These are phyloP conservation scores for Sprattus sprattus DNA, from an alignment of 2,113 vertebrate genomes.

Conservation along the genomic window DNA sequence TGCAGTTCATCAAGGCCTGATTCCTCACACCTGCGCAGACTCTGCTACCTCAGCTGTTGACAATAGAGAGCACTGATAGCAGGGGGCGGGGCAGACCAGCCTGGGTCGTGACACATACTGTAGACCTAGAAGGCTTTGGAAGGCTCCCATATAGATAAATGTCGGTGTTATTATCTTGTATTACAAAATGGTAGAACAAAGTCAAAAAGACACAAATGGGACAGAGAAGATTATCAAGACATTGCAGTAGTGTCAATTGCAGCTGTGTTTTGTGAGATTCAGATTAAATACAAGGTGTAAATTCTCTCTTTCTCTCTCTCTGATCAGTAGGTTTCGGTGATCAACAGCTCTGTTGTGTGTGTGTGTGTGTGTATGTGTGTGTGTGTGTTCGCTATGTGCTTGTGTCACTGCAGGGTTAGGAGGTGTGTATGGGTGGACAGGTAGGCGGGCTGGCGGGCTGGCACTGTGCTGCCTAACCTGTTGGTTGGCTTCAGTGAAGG, in stretches of 20 bases:
- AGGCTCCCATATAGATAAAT: neutral
- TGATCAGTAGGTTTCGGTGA: constrained; percentile 2
- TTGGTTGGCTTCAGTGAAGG: constrained; percentile 54
- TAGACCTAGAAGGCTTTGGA: neutral
- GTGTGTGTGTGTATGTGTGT: constrained; percentile 23
- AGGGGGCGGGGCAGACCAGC: too few relatives aligned
- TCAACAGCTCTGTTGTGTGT: constrained; percentile 5
- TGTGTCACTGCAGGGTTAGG: neutral
- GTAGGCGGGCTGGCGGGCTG: constrained; percentile 22
- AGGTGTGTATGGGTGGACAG: constrained; percentile 1
- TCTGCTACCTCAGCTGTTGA: too few relatives aligned
- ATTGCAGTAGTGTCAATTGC: too few relatives aligned
- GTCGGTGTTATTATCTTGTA: neutral
- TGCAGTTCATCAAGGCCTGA: too few relatives aligned
- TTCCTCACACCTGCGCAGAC: too few relatives aligned
- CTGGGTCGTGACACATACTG: too few relatives aligned
- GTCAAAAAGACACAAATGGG: too few relatives aligned
- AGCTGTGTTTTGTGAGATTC: too few relatives aligned
- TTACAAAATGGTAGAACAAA: neutral
- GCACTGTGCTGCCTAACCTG: constrained; percentile 63
- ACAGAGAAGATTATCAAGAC: neutral
- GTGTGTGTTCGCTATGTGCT: constrained; percentile 17
- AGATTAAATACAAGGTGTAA: too few relatives aligned
- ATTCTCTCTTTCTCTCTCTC: neutral
- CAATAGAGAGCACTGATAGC: too few relatives aligned